Evolutionary conservation across 2,113 vertebrate genomes (phyloP).

Genomic region (Cyrtonyx montezumae): DNA sequence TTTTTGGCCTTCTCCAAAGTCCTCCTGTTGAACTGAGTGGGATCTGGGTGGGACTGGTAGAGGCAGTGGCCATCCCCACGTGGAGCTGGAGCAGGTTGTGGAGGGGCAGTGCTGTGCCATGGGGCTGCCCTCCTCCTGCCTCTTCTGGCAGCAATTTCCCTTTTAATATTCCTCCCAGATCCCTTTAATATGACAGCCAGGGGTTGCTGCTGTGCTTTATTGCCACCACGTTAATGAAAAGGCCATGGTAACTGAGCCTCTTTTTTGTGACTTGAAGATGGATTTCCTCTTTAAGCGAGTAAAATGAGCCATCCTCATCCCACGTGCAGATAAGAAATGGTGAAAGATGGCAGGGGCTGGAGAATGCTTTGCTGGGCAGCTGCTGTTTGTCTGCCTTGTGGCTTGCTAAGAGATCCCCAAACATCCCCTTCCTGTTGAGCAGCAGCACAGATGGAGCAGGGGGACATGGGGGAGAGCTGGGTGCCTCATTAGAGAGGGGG

Average conservation of each 20-base stretch:
- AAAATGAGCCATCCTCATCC: conserved; percentile 39
- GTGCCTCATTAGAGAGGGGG: neutral
- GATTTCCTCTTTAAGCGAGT: neutral
- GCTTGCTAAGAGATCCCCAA: neutral
- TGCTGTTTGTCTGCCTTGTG: neutral
- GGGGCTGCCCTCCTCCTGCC: neutral
- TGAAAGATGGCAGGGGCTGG: neutral
- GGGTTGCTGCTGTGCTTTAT: conserved; percentile 50
- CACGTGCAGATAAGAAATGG: neutral
- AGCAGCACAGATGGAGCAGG: neutral
- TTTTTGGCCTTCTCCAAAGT: neutral
- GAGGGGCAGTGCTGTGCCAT: fast-evolving
- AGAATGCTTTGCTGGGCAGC: neutral
- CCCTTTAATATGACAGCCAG: conserved; percentile 34
- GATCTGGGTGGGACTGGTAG: neutral
- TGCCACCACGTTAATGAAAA: conserved; percentile 50
- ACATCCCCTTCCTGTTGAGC: neutral
- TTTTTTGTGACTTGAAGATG: conserved; percentile 41
- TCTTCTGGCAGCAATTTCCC: neutral
- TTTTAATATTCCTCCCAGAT: conserved; percentile 46
- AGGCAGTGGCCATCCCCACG: neutral
- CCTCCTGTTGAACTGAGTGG: neutral
- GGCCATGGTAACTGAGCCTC: neutral
- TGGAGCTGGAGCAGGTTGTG: neutral
- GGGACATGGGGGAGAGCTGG: neutral